phyloP scores from a whole-genome alignment of 2,113 vertebrate species.

The Oncorhynchus clarkii region DNA sequence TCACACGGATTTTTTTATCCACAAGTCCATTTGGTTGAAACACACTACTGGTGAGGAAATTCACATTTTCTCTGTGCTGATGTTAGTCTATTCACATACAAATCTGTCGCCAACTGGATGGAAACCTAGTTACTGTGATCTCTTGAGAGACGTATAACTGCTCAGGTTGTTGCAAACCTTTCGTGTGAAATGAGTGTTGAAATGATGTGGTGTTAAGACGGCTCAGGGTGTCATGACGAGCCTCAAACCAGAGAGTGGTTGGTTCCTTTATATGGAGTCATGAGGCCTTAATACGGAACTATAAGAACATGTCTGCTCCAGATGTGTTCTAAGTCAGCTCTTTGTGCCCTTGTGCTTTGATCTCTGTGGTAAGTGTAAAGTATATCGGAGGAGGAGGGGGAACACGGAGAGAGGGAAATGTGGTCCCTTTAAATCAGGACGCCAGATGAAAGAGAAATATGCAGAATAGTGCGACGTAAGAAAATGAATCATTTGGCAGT shows the following conservation, averaged over 20 bases:
- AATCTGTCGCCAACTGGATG: no score
- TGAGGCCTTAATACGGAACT: slow-evolving; percentile 50
- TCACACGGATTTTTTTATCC: no score
- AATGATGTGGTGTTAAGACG: no score
- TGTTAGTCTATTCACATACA: no score
- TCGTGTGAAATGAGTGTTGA: background rate
- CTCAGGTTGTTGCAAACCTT: background rate
- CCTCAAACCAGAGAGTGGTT: slow-evolving; percentile 14
- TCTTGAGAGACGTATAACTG: background rate
- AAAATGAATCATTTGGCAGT: slow-evolving; percentile 46
- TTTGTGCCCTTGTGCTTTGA: slow-evolving; percentile 64
- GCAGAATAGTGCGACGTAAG: slow-evolving; percentile 37
- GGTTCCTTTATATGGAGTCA: slow-evolving; percentile 39
- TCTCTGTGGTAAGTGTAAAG: slow-evolving; percentile 62
- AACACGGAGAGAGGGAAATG: slow-evolving; percentile 3
- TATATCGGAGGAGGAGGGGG: slow-evolving; percentile 21
- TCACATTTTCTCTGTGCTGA: no score
- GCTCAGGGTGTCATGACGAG: background rate
- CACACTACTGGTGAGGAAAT: no score
- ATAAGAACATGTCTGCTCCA: slow-evolving; percentile 42
- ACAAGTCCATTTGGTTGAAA: no score
- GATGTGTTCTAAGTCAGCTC: slow-evolving; percentile 48
- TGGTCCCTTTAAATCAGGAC: slow-evolving; percentile 22
- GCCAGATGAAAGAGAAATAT: slow-evolving; percentile 37
- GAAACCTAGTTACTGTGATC: no score